A percentile compares a stretch with the other conserved stretches of the same genome.
Conservation (phyloP, 2,113 vertebrate species). For the Nothobranchius kuhntae region DNA sequence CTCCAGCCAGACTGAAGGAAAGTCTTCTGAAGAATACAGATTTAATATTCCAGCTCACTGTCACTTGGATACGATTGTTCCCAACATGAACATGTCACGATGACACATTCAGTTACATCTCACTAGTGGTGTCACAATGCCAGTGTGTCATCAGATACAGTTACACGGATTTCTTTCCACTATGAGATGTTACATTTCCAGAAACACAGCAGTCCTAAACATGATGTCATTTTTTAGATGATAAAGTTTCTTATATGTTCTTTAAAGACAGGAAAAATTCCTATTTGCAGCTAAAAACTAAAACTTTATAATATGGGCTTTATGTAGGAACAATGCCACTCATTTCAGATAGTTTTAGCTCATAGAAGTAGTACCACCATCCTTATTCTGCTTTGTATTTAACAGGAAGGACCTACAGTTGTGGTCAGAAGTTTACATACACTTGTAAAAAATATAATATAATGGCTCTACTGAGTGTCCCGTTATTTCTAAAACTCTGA, state of each 20-base stretch:
- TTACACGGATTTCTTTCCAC: conserved; percentile 3
- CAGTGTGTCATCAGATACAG: conserved; percentile 1
- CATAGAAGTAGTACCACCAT: too few species aligned
- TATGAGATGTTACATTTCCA: not conserved
- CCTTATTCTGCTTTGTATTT: too few species aligned
- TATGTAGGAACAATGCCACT: not conserved
- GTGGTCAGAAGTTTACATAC: too few species aligned
- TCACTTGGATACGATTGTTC: conserved; percentile 4
- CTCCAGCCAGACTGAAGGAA: not conserved
- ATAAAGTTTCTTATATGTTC: not conserved
- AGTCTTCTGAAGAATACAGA: not conserved
- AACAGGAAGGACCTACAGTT: too few species aligned
- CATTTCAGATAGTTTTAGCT: not conserved
- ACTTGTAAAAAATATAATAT: too few species aligned
- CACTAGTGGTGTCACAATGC: conserved; percentile 5
- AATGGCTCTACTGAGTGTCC: too few species aligned
- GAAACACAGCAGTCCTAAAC: not conserved
- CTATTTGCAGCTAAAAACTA: not conserved
- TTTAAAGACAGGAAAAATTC: not conserved
- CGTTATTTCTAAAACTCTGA: too few species aligned
- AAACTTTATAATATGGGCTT: too few species aligned
- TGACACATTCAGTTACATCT: not conserved
- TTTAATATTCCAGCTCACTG: not conserved
- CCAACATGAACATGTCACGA: not conserved
- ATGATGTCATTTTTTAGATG: not conserved